Conservation (phyloP, 1,140 invertebrate genomes). For the Aphidius ervi region DNA sequence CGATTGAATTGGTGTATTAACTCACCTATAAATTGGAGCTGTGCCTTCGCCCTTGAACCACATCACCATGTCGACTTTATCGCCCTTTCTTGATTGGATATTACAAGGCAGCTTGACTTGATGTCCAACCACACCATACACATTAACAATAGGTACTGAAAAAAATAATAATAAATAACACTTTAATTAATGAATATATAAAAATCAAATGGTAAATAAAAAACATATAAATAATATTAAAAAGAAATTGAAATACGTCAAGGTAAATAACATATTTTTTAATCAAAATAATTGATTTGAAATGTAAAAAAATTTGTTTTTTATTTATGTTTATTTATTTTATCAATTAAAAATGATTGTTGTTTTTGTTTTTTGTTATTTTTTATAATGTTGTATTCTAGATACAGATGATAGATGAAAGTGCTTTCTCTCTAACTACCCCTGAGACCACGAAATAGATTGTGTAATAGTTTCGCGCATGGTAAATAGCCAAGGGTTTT, state of each 20-base stretch:
- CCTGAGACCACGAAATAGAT: conserved; percentile 23
- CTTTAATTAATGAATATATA: neutral
- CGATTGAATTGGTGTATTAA: neutral
- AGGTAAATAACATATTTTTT: too few relatives aligned
- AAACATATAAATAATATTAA: too few relatives aligned
- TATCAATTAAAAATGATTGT: too few relatives aligned
- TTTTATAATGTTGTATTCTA: too few relatives aligned
- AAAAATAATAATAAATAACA: conserved; percentile 22
- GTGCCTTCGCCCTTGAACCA: conserved; percentile 59
- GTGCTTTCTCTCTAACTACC: conserved; percentile 14
- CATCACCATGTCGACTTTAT: conserved; percentile 56
- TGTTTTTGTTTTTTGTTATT: too few relatives aligned
- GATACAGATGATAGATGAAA: neutral
- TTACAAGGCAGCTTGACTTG: conserved; percentile 57
- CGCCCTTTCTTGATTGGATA: conserved; percentile 50
- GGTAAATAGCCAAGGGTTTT: conserved; percentile 30
- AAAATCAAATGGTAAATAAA: too few relatives aligned
- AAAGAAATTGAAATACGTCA: too few relatives aligned
- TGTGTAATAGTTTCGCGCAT: conserved; percentile 23
- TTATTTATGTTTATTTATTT: neutral
- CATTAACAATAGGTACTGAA: conserved; percentile 48
- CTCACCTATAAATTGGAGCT: conserved; percentile 59
- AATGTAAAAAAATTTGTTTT: neutral
- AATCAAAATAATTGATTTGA: too few relatives aligned
- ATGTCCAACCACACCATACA: conserved; percentile 52